These are phyloP conservation scores for Pantherophis vulpinus DNA, from an alignment of 2,797 vertebrate species.

Conservation along the genomic window DNA sequence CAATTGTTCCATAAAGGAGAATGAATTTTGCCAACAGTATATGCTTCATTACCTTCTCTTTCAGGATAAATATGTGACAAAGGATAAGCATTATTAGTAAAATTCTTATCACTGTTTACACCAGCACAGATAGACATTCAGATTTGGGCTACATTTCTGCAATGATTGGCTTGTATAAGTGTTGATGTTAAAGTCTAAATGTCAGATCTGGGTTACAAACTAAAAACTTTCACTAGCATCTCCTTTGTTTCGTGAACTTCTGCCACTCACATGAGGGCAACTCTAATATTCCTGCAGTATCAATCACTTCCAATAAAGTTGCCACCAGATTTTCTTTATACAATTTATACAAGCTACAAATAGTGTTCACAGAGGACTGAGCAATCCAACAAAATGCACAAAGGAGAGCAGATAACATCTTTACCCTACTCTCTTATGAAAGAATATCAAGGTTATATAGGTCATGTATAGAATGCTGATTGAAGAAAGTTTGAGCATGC, in stretches of 20 bases:
- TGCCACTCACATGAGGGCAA: neutral
- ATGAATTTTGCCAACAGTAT: neutral
- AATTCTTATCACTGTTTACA: neutral
- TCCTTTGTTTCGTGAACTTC: neutral
- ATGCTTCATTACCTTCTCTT: slow-evolving; percentile 3
- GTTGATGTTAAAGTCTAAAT: neutral
- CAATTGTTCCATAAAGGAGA: slow-evolving; percentile 8
- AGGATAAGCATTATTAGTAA: neutral
- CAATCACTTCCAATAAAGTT: neutral
- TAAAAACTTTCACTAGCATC: neutral
- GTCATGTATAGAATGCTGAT: neutral
- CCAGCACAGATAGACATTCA: neutral
- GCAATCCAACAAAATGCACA: neutral
- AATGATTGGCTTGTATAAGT: neutral
- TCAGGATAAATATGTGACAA: neutral
- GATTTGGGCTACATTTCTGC: neutral
- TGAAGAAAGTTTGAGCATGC: neutral
- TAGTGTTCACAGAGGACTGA: neutral
- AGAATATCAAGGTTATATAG: neutral
- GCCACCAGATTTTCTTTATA: neutral
- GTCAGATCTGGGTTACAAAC: neutral
- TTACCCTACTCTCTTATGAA: neutral
- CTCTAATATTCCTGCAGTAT: neutral
- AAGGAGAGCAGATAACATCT: neutral
- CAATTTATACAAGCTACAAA: neutral